These are phyloP conservation scores for Habroteleia sp. DNA, from an alignment of 2,888 invertebrate genomes.

Conservation along the genomic window DNA sequence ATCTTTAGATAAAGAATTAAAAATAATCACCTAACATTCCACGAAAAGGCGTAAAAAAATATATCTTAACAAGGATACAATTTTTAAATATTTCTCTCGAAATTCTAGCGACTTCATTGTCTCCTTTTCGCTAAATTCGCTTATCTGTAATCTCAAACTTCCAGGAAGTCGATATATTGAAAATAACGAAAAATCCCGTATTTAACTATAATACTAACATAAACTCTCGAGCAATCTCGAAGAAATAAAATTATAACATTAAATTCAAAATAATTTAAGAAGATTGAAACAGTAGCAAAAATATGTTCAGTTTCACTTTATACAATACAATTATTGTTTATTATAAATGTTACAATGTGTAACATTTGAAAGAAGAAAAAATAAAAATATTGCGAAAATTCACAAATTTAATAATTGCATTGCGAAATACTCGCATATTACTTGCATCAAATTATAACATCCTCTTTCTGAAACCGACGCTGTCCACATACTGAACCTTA, in stretches of 20 bases:
- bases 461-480: too few relatives aligned
- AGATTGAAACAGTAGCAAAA: constrained; percentile 11
- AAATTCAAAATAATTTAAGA: constrained; percentile 28
- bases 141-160: constrained; percentile 24
- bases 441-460: too few relatives aligned
- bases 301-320: not conserved
- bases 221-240: constrained; percentile 4
- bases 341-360: too few relatives aligned
- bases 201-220: constrained; percentile 44
- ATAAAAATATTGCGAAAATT: too few relatives aligned
- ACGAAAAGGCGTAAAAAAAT: constrained; percentile 28
- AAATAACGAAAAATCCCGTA: constrained; percentile 20
- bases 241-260: constrained; percentile 49
- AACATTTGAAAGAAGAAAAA: too few relatives aligned
- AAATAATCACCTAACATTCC: constrained; percentile 7
- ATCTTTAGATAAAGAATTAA: not conserved
- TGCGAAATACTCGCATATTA: too few relatives aligned
- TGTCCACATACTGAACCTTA: too few relatives aligned
- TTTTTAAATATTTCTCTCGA: not conserved
- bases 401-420: too few relatives aligned
- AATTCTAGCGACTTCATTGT: constrained; percentile 1
- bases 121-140: not conserved
- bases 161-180: constrained; percentile 12
- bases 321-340: too few relatives aligned
- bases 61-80: constrained; percentile 30